Base-by-base conservation (phyloP, 53 echinoderm and acorn worm genomes). In the Crossaster papposus region DNA sequence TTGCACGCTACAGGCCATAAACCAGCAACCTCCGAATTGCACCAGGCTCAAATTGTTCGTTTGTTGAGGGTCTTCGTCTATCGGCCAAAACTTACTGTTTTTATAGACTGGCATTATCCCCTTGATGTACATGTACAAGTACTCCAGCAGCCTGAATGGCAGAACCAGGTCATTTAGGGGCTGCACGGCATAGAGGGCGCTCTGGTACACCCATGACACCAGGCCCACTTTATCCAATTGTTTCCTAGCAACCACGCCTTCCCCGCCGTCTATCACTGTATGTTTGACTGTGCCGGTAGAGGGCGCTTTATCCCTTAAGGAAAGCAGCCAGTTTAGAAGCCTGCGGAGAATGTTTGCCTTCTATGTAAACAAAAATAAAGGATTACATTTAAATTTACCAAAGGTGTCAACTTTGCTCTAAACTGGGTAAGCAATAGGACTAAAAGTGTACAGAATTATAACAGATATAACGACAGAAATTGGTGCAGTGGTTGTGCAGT, bases 241-340 rank as follows among this genome's bases (percentile, higher is more conserved):
- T 65, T 83, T 83, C 83, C 13, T 37, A 68, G 83, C 83, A 37
- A 83, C 83, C 83, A 83, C 38, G 65, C 44, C 34, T 14, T 51
- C 28, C 5, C 36, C 32, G 75, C 14, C 75, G 2, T 2, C 58
- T 17, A 58, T 15, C 58, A 2, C 58, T 14, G 17, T 15, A 22
- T 29, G 44, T 36, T 8, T 12, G 30, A 79, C 2, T 23, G 23
- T 50, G 37, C 65, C 70, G 36, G 36, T 36, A 83, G 83, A 68
- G 70, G 83, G 83, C 83, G 83, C 83, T 51, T 37, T 28, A 14
- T 23, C 83, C 23, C 7, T 5, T 14, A 70, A 29, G 15, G 83
- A 50, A 35, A 15, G 51, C 70, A 83, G 38, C 83, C 70, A 50
- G 11, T 24, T 65, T 26, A 44, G 36, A 58, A 70, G 68, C 29